Evolutionary conservation across 2,797 vertebrate genomes (phyloP), one percentile per base, ranked within the genome.

Genomic region (Morus bassanus): DNA sequence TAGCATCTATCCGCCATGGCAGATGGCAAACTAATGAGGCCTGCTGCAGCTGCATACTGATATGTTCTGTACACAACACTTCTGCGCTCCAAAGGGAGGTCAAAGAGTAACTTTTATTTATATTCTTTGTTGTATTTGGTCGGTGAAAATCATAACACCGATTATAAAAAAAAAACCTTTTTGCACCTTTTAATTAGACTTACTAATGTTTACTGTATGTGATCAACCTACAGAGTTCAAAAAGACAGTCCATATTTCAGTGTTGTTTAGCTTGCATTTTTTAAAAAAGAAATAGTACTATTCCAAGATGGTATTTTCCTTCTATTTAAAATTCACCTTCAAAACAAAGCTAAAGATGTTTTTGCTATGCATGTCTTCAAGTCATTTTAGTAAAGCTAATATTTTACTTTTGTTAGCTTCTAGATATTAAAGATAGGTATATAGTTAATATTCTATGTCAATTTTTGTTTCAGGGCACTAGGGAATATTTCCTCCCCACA

Each of bases 1-100:
- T 98, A 98, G 97, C 98, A 98, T 98, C 98, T 98, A 98, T 98
- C 97, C 84, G 77, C 97, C 96, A 97, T 93, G 97, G 97, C 98
- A 99, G 98, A 99, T 99, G 98, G 98, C 95, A 98, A 98, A 97
- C 97, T 99, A 99, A 99, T 99, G 98, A 99, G 98, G 96, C 97
- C 96, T 98, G 97, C 96, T 97, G 88, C 95, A 96, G 94, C 93
- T 98, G 97, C 96, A 98, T 98, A 98, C 98, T 98, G 98, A 98
- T 98, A 97, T 96, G 96, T 97, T 98, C 95, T 93, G 92, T 95
- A 95, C 93, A 94, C 82, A 98, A 92, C 84, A 97, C 60, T 97
- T 96, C 48, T 39, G 37, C 4, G 63, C 95, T 98, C 92, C 95
- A 91, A 51, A 97, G 96, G 94, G 91, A 97, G 98, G 98, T 98